Base-by-base conservation (phyloP, 2,797 vertebrate genomes). In the Bradypodion ventrale region DNA sequence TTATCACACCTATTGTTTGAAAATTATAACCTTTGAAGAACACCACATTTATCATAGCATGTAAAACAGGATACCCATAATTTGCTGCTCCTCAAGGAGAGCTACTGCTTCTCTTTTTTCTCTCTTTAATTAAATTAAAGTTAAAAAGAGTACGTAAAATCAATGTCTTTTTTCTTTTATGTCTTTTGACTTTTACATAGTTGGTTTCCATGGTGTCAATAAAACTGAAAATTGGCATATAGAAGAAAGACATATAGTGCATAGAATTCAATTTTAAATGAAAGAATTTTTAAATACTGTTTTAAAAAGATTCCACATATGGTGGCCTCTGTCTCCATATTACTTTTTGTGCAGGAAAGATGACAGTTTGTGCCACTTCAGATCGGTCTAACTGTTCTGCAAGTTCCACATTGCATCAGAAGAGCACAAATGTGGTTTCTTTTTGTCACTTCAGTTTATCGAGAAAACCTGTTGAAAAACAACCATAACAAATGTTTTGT, bases 21-120 rank as follows among this genome's bases (percentile, higher is more conserved):
- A 85, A 85, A 81, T 81, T 85, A 76, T 81, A 69, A 62, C 78
- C 49, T 80, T 85, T 85, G 63, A 81, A 46, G 52, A 85, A 80
- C 40, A 75, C 42, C n/a, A 60, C 63, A 75, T 75, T 80, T 85
- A 80, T 85, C 72, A 62, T 65, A 81, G 63, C 49, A 85, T 19
- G 40, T 81, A 76, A 81, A 85, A 75, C 40, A 69, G 72, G 73
- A 75, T 76, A 60, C 52, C 63, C 73, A 75, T 81, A 76, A 85
- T 85, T 81, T 85, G 52, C n/a, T 76, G 63, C 78, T 81, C 72
- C 78, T 69, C 68, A 10, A 85, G 21, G 62, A 75, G 49, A 37
- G 37, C n/a, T 75, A 8, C 37, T 10, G 73, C 37, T 75, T 75
- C n/a, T 27, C 29, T 60, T 78, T 66, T 73, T 68, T 49, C 8